Percentiles rank a stretch among this genome's conserved stretches.
phyloP scores from a whole-genome alignment of 1,140 invertebrate genomes.

The Magallana ariakensis region DNA sequence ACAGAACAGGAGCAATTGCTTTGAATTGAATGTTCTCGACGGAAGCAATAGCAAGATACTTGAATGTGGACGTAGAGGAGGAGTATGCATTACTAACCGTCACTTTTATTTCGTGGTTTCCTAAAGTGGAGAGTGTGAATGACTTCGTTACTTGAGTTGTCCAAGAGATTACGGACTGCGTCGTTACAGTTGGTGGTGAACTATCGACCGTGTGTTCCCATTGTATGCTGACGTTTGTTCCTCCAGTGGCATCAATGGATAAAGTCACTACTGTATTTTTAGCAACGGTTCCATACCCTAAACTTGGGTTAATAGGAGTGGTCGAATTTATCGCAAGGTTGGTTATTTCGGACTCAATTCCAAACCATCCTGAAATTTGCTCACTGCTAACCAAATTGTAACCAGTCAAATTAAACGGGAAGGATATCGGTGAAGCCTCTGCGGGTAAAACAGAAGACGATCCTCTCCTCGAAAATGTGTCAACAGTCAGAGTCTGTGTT shows the following conservation, averaged over 20 bases:
- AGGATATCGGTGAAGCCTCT: neutral
- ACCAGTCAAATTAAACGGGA: conserved; percentile 57
- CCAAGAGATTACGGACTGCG: conserved; percentile 32
- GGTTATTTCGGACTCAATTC: conserved; percentile 61
- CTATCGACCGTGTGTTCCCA: conserved; percentile 56
- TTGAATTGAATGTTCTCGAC: conserved; percentile 62
- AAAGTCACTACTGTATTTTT: conserved; percentile 49
- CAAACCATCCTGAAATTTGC: conserved; percentile 55
- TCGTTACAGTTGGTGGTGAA: conserved; percentile 53
- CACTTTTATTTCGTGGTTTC: conserved; percentile 65
- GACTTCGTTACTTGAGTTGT: conserved; percentile 47
- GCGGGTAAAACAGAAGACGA: neutral
- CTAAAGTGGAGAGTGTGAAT: conserved; percentile 65
- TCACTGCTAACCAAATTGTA: conserved; percentile 61
- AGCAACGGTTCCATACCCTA: conserved; percentile 44
- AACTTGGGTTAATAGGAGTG: conserved; percentile 41
- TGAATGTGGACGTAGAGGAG: conserved; percentile 53
- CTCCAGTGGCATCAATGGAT: conserved; percentile 56
- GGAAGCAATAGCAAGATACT: conserved; percentile 61
- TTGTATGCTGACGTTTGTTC: conserved; percentile 67
- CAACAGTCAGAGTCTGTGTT: conserved; percentile 19
- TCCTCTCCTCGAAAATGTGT: conserved; percentile 32
- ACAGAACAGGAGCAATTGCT: conserved; percentile 56
- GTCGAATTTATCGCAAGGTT: conserved; percentile 13
- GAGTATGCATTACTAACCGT: conserved; percentile 69